Evolutionary conservation across 2,888 invertebrate species (phyloP).

Genomic region (Kryphioiulus occultus): DNA sequence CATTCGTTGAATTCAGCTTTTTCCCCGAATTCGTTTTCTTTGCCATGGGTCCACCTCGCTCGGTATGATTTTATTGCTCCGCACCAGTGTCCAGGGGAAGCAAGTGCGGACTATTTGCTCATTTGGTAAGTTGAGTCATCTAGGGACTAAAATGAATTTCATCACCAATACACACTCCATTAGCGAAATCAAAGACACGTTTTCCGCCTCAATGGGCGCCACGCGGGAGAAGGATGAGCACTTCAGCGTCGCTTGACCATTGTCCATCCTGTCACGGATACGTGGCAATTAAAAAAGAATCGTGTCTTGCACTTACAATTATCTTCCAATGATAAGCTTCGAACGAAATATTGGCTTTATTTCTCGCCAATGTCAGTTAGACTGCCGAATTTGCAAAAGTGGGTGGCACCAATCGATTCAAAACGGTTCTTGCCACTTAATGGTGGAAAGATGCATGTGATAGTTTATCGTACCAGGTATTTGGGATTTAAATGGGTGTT

Average conservation of each 20-base stretch:
- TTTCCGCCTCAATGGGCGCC: slow-evolving; percentile 15
- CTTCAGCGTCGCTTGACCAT: neutral
- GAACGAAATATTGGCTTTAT: neutral
- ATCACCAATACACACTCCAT: neutral
- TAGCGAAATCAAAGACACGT: neutral
- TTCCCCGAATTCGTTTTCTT: neutral
- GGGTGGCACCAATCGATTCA: neutral
- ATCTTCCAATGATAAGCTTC: neutral
- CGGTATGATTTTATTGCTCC: neutral
- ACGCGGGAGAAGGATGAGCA: neutral
- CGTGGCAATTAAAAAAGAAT: slow-evolving; percentile 8
- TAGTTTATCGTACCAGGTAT: too few relatives aligned
- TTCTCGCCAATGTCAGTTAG: neutral
- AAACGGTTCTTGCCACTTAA: neutral
- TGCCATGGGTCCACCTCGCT: neutral
- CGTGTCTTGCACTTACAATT: neutral
- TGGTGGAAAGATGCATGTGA: too few relatives aligned
- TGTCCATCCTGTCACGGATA: neutral
- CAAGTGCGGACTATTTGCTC: neutral
- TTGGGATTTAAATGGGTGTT: too few relatives aligned
- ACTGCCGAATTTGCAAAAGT: neutral
- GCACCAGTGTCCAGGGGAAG: neutral
- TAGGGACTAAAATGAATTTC: neutral
- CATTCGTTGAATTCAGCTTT: neutral
- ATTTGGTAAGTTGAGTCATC: neutral